These are phyloP conservation scores for Octodonta nipae DNA, from an alignment of 2,888 invertebrate genomes.

Conservation along the genomic window DNA sequence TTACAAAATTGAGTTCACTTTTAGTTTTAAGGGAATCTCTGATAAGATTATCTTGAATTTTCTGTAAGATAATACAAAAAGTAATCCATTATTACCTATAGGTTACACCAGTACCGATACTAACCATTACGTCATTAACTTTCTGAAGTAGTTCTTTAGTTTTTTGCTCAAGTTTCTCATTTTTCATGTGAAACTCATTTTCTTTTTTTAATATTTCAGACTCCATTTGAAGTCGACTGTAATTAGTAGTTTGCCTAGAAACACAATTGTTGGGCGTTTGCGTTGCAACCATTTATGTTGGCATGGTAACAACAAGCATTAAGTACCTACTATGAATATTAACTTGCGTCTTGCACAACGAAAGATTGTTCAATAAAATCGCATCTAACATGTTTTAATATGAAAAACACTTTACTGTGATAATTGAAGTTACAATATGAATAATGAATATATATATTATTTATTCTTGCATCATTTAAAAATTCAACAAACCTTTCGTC, in stretches of 20 bases:
- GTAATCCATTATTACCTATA: conserved; percentile 1
- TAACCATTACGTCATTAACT: conserved; percentile 32
- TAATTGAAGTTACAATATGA: too few species aligned
- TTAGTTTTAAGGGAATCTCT: conserved; percentile 19
- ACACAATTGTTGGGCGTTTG: too few species aligned
- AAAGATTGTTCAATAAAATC: too few species aligned
- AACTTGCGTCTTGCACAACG: too few species aligned
- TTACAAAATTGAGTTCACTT: conserved; percentile 13
- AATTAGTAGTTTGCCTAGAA: too few species aligned
- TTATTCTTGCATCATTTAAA: too few species aligned
- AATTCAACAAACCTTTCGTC: too few species aligned
- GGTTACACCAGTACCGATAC: conserved; percentile 5
- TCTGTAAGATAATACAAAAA: conserved; percentile 17
- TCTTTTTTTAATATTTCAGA: conserved; percentile 30
- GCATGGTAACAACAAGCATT: not conserved
- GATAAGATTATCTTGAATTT: conserved; percentile 25
- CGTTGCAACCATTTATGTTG: conserved; percentile 3
- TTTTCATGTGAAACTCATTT: conserved; percentile 32
- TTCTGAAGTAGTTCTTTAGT: conserved; percentile 31
- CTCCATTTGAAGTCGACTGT: too few species aligned
- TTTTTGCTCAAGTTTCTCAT: conserved; percentile 30
- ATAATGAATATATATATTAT: too few species aligned
- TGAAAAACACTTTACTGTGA: too few species aligned
- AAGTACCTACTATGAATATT: too few species aligned
- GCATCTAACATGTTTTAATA: too few species aligned